A percentile compares a stretch with the other conserved stretches of the same genome.
These are phyloP conservation scores for Pterocles gutturalis DNA, from an alignment of 2,113 vertebrate species.

Conservation along the genomic window DNA sequence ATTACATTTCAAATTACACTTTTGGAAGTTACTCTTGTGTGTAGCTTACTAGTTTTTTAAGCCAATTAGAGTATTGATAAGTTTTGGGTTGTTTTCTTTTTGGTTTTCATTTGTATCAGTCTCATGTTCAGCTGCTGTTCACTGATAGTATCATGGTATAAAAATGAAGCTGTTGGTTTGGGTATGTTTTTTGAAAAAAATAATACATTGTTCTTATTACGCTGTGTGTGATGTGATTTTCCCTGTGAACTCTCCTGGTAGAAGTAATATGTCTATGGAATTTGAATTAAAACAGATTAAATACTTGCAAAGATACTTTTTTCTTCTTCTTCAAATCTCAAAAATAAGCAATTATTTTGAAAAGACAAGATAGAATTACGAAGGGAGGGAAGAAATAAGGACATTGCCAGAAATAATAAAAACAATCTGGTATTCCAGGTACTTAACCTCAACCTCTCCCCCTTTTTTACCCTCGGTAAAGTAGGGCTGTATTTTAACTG, in stretches of 20 bases:
- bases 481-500: not conserved
- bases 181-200: constrained; percentile 6
- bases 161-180: constrained; percentile 38
- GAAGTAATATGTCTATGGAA: constrained; percentile 47
- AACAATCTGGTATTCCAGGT: not conserved
- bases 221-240: constrained; percentile 62
- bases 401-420: not conserved
- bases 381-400: not conserved
- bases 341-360: not conserved
- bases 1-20: not conserved
- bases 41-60: not conserved
- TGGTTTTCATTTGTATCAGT: not conserved
- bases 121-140: constrained; percentile 70
- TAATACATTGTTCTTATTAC: constrained; percentile 28
- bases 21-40: not conserved
- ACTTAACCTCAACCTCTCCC: not conserved
- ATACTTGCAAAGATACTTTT: constrained; percentile 30
- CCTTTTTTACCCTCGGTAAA: not conserved
- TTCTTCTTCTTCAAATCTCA: not conserved
- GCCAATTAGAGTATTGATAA: not conserved
- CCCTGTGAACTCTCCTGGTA: constrained; percentile 49
- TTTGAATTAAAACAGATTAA: constrained; percentile 69
- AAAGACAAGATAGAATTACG: not conserved
- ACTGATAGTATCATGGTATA: constrained; percentile 45
- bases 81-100: not conserved